phyloP scores from a whole-genome alignment of 2,113 vertebrate genomes.

The Carassius auratus region DNA sequence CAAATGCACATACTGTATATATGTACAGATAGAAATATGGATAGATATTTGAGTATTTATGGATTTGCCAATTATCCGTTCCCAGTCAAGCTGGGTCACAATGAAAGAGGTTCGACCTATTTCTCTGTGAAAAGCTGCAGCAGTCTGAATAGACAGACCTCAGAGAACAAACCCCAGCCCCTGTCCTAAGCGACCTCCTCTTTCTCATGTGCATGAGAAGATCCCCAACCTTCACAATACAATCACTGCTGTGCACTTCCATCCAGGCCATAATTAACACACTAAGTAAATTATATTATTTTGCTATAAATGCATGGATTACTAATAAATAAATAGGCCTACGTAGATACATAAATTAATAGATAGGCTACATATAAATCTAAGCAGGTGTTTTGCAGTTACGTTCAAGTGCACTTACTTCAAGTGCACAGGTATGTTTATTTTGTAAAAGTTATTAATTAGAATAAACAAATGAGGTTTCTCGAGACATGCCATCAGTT shows the following conservation, averaged over 20 bases:
- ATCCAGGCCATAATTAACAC: neutral
- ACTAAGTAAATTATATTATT: neutral
- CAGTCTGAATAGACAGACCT: conserved; percentile 55
- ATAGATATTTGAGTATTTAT: conserved; percentile 38
- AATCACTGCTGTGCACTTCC: neutral
- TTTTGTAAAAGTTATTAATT: conserved; percentile 9
- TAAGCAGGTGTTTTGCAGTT: neutral
- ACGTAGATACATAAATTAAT: too few relatives aligned
- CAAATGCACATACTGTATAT: too few relatives aligned
- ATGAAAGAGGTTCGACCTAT: conserved; percentile 63
- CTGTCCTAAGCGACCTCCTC: conserved; percentile 46
- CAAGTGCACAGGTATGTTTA: neutral
- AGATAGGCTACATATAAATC: too few relatives aligned
- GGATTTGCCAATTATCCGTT: conserved; percentile 67
- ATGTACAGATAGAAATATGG: too few relatives aligned
- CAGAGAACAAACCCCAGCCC: conserved; percentile 48
- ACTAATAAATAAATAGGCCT: neutral
- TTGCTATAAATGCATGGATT: neutral
- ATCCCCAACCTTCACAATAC: conserved; percentile 34
- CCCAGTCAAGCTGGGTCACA: conserved; percentile 66
- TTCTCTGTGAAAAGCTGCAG: conserved; percentile 59
- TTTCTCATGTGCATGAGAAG: conserved; percentile 49
- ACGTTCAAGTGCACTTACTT: too few relatives aligned
- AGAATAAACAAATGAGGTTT: neutral
- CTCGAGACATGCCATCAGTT: neutral